These are phyloP conservation scores for Andricus grossulariae DNA, from an alignment of 1,140 invertebrate genomes.

Conservation along the genomic window DNA sequence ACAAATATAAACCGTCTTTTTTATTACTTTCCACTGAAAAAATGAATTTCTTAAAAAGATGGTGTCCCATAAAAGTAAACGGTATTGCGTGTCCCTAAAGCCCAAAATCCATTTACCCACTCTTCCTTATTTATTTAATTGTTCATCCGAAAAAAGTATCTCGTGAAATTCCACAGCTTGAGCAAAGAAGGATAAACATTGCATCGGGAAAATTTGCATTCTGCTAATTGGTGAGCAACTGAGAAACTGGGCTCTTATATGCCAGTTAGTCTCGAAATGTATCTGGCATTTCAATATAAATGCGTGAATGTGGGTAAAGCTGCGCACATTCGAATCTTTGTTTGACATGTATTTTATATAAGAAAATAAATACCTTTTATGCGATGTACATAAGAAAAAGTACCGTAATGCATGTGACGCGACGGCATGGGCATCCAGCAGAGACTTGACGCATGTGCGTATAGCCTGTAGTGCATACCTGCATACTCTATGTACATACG, in stretches of 20 bases:
- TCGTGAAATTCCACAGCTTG: neutral
- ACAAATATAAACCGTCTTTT: too few relatives aligned
- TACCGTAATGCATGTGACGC: slow-evolving; percentile 37
- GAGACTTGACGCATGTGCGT: slow-evolving; percentile 14
- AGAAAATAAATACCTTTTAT: slow-evolving; percentile 36
- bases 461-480: slow-evolving; percentile 6
- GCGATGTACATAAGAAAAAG: slow-evolving; percentile 37
- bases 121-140: neutral
- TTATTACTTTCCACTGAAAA: too few relatives aligned
- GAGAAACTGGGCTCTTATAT: neutral
- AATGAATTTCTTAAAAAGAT: too few relatives aligned
- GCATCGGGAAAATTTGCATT: neutral
- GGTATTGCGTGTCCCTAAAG: neutral
- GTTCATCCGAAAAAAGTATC: neutral
- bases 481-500: slow-evolving; percentile 33
- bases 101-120: neutral
- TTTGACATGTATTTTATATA: slow-evolving; percentile 5
- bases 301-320: neutral
- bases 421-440: neutral
- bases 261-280: too few relatives aligned
- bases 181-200: neutral
- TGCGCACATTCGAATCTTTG: neutral
- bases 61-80: too few relatives aligned
- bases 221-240: neutral
- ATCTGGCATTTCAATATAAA: neutral